Evolutionary conservation across 1,140 invertebrate genomes (phyloP).

Genomic region (Apolygus lucorum): DNA sequence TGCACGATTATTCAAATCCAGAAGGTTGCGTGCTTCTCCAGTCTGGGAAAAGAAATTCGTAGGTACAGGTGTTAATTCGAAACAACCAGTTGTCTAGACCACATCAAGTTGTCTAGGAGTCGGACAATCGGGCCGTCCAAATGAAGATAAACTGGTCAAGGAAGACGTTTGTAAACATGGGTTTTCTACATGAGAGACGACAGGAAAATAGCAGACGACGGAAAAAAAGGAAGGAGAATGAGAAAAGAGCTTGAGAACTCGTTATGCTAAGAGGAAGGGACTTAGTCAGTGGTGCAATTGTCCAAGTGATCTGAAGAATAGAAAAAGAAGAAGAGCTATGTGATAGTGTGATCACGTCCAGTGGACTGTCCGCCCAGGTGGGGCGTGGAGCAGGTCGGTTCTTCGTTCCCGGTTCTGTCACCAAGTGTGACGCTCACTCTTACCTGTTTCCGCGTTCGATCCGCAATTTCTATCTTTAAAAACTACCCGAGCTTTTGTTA

Average conservation of each 20-base stretch:
- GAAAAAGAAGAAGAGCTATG: neutral
- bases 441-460: constrained; percentile 20
- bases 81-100: too few species aligned
- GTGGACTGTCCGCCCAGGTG: neutral
- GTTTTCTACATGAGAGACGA: too few species aligned
- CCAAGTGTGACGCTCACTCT: neutral
- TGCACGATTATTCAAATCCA: too few species aligned
- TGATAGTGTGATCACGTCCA: neutral
- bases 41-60: too few species aligned
- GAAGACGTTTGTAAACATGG: too few species aligned
- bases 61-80: too few species aligned
- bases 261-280: neutral
- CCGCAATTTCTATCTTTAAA: constrained; percentile 21
- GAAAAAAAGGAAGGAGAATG: too few species aligned
- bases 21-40: too few species aligned
- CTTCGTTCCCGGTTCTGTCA: neutral
- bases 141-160: too few species aligned
- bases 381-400: neutral
- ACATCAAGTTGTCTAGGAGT: too few species aligned
- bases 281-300: neutral
- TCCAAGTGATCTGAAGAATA: neutral
- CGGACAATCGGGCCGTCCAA: too few species aligned
- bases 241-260: neutral
- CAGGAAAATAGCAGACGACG: too few species aligned
- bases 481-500: constrained; percentile 19